phyloP scores from a whole-genome alignment of 2,113 vertebrate genomes.

The Neodon shergylaensis region DNA sequence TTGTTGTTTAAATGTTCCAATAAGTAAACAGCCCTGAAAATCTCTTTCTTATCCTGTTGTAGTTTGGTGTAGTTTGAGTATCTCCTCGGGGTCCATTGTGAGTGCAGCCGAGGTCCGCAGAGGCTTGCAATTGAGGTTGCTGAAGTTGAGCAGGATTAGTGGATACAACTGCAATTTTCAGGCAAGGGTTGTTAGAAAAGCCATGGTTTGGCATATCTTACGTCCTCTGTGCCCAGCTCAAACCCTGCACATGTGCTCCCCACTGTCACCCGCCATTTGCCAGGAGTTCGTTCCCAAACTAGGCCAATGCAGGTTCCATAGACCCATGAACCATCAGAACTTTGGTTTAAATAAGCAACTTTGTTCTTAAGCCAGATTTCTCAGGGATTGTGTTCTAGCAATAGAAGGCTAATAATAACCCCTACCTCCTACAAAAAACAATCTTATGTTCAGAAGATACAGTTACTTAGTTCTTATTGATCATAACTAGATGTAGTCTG shows the following conservation, averaged over 20 bases:
- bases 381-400: neutral
- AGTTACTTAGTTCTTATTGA: neutral
- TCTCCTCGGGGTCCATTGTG: neutral
- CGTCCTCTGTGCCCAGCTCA: neutral
- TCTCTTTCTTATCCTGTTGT: neutral
- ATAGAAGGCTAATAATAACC: neutral
- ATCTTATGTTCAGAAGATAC: neutral
- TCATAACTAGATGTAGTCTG: neutral
- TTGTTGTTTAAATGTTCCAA: neutral
- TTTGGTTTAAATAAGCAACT: no score
- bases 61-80: neutral
- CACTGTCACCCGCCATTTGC: neutral
- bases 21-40: neutral
- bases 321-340: neutral
- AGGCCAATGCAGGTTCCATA: neutral
- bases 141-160: neutral
- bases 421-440: no score
- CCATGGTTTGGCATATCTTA: neutral
- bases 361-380: neutral
- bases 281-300: no score
- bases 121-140: neutral
- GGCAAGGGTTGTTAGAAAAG: neutral
- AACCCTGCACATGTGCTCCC: neutral
- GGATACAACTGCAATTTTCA: neutral
- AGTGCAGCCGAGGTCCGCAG: neutral